phyloP scores from a whole-genome alignment of 2,888 invertebrate species.

The Synergus laeviventris region DNA sequence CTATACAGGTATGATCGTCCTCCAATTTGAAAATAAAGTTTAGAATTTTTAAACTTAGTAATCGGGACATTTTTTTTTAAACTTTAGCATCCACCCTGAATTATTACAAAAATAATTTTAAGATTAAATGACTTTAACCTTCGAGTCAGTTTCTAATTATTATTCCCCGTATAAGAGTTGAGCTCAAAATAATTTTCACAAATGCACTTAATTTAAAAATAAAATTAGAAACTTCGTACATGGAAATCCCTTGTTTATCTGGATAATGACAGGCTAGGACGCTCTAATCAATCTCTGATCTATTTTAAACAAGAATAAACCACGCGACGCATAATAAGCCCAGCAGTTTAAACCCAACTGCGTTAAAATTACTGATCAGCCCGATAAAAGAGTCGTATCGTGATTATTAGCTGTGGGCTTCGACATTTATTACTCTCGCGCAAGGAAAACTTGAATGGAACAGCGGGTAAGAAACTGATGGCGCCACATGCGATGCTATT shows the following conservation, averaged over 20 bases:
- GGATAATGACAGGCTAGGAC: neutral
- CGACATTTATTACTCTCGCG: slow-evolving; percentile 13
- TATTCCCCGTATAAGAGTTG: no score
- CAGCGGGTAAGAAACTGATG: slow-evolving; percentile 20
- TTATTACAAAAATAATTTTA: no score
- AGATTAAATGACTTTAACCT: no score
- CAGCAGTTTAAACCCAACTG: neutral
- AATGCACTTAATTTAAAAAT: neutral
- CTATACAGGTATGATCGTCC: no score
- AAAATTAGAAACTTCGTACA: neutral
- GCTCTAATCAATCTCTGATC: neutral
- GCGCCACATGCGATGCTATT: slow-evolving; percentile 38
- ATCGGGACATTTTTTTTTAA: no score
- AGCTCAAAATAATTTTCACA: no score
- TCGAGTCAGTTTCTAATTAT: no score
- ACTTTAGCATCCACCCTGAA: no score
- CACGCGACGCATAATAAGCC: slow-evolving; percentile 2
- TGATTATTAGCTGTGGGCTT: slow-evolving; percentile 35
- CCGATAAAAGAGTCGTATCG: slow-evolving; percentile 34
- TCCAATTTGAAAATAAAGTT: no score
- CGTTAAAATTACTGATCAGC: slow-evolving; percentile 29
- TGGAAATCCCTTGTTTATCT: neutral
- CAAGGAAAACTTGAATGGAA: slow-evolving; percentile 33
- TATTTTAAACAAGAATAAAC: slow-evolving; percentile 10
- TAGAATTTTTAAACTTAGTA: no score